phyloP scores from a whole-genome alignment of 1,140 invertebrate genomes.

The Argopecten irradians region DNA sequence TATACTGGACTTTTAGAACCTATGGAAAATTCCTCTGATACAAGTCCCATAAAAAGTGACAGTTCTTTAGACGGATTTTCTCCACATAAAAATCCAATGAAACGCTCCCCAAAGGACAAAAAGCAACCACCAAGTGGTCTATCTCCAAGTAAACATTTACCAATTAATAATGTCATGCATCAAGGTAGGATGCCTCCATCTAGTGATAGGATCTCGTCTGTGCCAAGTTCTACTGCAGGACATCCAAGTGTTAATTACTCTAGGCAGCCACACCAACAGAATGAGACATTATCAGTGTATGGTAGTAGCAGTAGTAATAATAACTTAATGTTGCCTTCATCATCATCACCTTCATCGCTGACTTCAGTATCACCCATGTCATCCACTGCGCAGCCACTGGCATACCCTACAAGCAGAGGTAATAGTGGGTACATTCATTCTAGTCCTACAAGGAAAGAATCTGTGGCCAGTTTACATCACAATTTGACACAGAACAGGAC shows the following conservation, averaged over 20 bases:
- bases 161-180: slow-evolving; percentile 33
- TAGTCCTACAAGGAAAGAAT: slow-evolving; percentile 20
- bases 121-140: slow-evolving; percentile 20
- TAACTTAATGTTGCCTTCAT: slow-evolving; percentile 16
- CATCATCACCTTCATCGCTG: neutral
- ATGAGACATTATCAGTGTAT: neutral
- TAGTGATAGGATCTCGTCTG: slow-evolving; percentile 28
- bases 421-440: slow-evolving; percentile 27
- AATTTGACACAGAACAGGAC: slow-evolving; percentile 1
- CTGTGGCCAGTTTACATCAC: neutral
- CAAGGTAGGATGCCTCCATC: neutral
- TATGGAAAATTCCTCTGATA: slow-evolving; percentile 76
- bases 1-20: slow-evolving; percentile 91
- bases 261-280: neutral
- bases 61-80: slow-evolving; percentile 52
- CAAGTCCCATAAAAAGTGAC: slow-evolving; percentile 63
- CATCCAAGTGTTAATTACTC: slow-evolving; percentile 28
- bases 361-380: neutral
- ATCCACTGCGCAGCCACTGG: neutral
- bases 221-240: slow-evolving; percentile 29
- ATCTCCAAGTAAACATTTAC: slow-evolving; percentile 35
- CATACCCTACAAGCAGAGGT: neutral
- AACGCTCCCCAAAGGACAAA: slow-evolving; percentile 18
- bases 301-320: neutral
- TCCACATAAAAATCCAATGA: slow-evolving; percentile 38